Percentiles rank a stretch among this genome's conserved stretches.
These are phyloP conservation scores for Pelochelys cantorii DNA, from an alignment of 2,797 vertebrate species.

Conservation along the genomic window DNA sequence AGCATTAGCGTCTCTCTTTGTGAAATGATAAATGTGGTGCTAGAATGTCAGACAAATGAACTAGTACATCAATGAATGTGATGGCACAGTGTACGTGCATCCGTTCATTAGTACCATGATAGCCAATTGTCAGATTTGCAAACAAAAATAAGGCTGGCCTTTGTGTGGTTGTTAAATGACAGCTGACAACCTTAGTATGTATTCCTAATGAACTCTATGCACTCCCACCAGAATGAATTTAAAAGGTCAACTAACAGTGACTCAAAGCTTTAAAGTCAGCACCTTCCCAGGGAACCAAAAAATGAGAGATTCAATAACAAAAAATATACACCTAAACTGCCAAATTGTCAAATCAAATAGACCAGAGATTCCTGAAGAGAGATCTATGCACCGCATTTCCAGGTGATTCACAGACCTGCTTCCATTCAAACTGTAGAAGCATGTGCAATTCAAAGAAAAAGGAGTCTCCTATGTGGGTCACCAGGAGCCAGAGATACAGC, in stretches of 20 bases:
- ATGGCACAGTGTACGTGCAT: not conserved
- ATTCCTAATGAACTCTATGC: not conserved
- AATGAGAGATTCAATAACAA: not conserved
- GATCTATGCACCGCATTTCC: conserved; percentile 18
- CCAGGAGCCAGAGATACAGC: too few relatives aligned
- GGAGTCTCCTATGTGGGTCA: not conserved
- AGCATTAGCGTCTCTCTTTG: not conserved
- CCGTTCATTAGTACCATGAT: not conserved
- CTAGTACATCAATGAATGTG: not conserved
- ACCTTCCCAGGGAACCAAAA: not conserved
- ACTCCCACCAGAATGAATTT: not conserved
- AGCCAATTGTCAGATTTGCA: not conserved
- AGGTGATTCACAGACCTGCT: not conserved
- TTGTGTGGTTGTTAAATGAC: not conserved
- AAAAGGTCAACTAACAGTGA: not conserved
- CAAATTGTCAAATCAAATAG: not conserved
- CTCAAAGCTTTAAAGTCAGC: not conserved
- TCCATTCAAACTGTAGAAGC: not conserved
- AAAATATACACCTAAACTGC: not conserved
- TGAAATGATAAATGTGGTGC: not conserved
- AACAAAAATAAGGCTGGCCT: not conserved
- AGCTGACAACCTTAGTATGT: not conserved
- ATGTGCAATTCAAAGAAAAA: not conserved
- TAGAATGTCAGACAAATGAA: not conserved
- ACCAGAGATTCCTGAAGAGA: not conserved